Conservation (phyloP, 2,888 invertebrate species). For the Lydus trimaculatus region DNA sequence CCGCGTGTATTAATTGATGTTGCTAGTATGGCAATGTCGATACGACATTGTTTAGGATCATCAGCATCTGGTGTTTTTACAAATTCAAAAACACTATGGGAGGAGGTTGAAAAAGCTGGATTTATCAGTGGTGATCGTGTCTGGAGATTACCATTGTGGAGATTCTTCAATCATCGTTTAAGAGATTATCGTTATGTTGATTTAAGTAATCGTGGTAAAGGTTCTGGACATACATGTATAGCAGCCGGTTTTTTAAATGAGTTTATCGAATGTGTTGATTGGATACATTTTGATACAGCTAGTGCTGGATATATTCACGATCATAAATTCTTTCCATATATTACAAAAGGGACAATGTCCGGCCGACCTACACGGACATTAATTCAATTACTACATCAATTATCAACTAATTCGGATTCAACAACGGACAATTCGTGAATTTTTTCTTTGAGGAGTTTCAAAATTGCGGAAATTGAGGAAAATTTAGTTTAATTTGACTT, state of each 20-base stretch:
- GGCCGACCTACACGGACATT: conserved; percentile 64
- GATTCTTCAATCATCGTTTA: conserved; percentile 63
- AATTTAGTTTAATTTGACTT: too few species aligned
- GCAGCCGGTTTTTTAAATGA: conserved; percentile 61
- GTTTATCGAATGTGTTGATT: conserved; percentile 65
- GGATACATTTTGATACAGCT: conserved; percentile 70
- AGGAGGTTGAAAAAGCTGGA: conserved; percentile 63
- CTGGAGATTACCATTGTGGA: conserved; percentile 70
- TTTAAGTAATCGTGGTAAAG: conserved; percentile 57
- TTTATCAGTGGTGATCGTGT: conserved; percentile 67
- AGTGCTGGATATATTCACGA: conserved; percentile 64
- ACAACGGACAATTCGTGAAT: too few species aligned
- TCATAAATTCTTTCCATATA: conserved; percentile 64
- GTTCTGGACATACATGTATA: conserved; percentile 55
- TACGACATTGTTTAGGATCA: conserved; percentile 64
- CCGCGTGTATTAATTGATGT: conserved; percentile 73
- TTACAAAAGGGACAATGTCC: conserved; percentile 63
- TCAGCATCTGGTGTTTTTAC: conserved; percentile 65
- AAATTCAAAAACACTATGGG: conserved; percentile 64
- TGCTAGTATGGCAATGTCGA: conserved; percentile 72
- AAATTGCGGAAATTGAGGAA: too few species aligned
- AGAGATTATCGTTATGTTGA: conserved; percentile 56
- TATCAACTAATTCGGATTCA: too few species aligned
- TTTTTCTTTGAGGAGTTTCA: too few species aligned
- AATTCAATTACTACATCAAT: conserved; percentile 60